These are phyloP conservation scores for Nerophis ophidion DNA, from an alignment of 2,113 vertebrate species.

Conservation along the genomic window DNA sequence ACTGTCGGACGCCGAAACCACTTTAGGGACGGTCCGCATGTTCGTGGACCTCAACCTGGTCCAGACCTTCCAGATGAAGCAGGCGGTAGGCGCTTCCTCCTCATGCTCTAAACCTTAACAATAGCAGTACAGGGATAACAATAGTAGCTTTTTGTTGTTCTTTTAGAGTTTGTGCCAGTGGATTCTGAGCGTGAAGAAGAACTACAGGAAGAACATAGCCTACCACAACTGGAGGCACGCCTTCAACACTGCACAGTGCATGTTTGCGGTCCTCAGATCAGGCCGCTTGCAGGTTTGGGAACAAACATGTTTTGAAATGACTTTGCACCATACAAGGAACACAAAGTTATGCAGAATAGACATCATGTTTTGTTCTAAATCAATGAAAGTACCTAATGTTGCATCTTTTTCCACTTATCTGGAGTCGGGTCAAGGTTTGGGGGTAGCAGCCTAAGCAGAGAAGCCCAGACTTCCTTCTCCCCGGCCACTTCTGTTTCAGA, in stretches of 20 bases:
- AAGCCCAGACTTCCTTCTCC: too few species aligned
- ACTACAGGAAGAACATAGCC: constrained; percentile 91
- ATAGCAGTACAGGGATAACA: background rate
- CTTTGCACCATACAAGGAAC: too few species aligned
- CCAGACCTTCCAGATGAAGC: constrained; percentile 96
- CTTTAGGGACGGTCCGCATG: constrained; percentile 89
- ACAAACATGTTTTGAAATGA: too few species aligned
- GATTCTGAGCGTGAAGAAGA: constrained; percentile 97
- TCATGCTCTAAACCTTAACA: background rate
- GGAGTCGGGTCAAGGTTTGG: too few species aligned
- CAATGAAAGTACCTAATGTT: too few species aligned
- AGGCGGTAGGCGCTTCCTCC: constrained; percentile 75
- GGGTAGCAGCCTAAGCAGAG: too few species aligned
- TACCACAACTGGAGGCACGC: constrained; percentile 99
- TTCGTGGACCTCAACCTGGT: constrained; percentile 93
- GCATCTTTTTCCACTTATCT: too few species aligned
- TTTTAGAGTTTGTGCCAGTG: constrained; percentile 88
- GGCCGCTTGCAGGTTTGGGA: constrained; percentile 86
- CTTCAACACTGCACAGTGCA: constrained; percentile 94
- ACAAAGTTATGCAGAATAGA: too few species aligned
- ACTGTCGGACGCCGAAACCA: constrained; percentile 87
- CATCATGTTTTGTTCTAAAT: too few species aligned
- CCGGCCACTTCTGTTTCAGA: too few species aligned
- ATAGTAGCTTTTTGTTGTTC: constrained; percentile 1
- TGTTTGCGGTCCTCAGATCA: constrained; percentile 92